Evolutionary conservation across 1,140 invertebrate species (phyloP).

Genomic region (Tetragonula clypearis): DNA sequence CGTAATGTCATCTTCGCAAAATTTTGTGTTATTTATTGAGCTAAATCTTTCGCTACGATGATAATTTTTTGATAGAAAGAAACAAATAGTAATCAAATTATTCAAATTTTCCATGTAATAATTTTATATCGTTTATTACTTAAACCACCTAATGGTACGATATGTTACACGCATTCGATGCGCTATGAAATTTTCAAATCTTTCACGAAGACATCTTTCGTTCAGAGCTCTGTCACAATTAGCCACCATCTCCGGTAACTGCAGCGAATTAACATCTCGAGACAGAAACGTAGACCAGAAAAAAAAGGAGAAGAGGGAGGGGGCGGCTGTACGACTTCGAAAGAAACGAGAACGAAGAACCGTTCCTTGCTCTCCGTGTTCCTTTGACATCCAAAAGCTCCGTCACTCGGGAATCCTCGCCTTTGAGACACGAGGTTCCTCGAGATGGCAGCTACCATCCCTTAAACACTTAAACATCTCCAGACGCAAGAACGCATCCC

Average conservation of each 20-base stretch:
- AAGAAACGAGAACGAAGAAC: neutral
- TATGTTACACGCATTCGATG: too few species aligned
- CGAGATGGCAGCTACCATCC: neutral
- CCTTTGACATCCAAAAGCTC: conserved; percentile 16
- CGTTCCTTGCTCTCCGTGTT: neutral
- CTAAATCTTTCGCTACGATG: too few species aligned
- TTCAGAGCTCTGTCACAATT: conserved; percentile 6
- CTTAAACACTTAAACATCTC: neutral
- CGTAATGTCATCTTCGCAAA: too few species aligned
- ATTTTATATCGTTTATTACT: too few species aligned
- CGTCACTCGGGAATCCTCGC: neutral
- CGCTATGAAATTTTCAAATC: too few species aligned
- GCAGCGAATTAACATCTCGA: conserved; percentile 29
- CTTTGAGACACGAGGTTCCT: conserved; percentile 28
- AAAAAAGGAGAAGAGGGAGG: neutral
- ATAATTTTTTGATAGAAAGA: too few species aligned
- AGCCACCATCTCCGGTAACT: neutral
- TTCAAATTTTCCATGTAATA: too few species aligned
- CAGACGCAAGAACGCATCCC: neutral
- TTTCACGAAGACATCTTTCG: too few species aligned
- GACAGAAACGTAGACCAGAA: neutral
- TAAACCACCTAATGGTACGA: too few species aligned
- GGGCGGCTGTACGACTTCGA: neutral
- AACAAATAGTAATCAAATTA: too few species aligned
- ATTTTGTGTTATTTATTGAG: too few species aligned